Evolutionary conservation across 2,888 invertebrate species (phyloP), one percentile per base, ranked within the genome.

Genomic region (Cecidostiba fungosa): DNA sequence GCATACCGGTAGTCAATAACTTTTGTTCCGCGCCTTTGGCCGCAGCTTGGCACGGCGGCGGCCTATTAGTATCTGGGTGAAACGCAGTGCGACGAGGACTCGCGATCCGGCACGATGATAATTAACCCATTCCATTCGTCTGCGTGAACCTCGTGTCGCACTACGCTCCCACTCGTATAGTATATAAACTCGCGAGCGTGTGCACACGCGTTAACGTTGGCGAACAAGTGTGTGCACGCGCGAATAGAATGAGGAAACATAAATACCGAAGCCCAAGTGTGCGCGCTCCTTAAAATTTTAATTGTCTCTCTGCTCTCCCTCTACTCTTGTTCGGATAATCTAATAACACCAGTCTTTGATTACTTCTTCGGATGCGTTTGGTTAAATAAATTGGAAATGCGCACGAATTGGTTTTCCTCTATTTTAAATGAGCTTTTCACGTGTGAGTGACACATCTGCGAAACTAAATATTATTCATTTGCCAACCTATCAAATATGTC

Each of bases 81-180:
- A 86, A 85, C 87, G 88, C 88, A 84, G 77, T 54, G 84, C 81
- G 85, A 86, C 86, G 86, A 86, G 70, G 87, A 81, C 85, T 86
- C 83, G 85, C 88, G 88, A 89, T 88, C 87, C 88, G 87, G 84
- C 85, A 88, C 88, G 89, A 88, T 85, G 90, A 90, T 92, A 92
- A 92, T 92, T 92, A 92, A 92, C 90, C 88, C 92, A 90, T 92
- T 89, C 87, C 84, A 87, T 87, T 86, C 87, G 88, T 87, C 88
- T 87, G 87, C 86, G 16, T 8, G 16, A 26, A 66, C 62, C 14
- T 59, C 39, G 69, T 19, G 54, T 70, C 70, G 23, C 16, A 23
- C n/a, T n/a, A n/a, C 36, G 23, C n/a, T 69, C 50, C 47, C 54
- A 39, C 66, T 66, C 54, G 85, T 59, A 43, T 43, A 1, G 12